These are phyloP conservation scores for Sialis lutaria DNA, from an alignment of 2,888 invertebrate genomes.

Conservation along the genomic window DNA sequence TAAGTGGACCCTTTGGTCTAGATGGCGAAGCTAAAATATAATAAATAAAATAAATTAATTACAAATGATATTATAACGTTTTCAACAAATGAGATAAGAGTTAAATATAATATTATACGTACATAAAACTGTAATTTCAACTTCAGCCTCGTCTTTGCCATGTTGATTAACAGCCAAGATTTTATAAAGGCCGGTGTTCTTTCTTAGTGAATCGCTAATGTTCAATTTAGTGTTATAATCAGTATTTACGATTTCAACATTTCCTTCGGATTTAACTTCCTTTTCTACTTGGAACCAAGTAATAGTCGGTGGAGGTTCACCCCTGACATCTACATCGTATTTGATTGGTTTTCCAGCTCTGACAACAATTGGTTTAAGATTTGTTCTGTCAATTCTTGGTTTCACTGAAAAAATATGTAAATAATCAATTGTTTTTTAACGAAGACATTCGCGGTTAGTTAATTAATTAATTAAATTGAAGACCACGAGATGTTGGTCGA, in stretches of 20 bases:
- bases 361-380: slow-evolving; percentile 74
- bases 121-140: slow-evolving; percentile 80
- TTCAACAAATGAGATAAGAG: background rate
- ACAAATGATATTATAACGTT: background rate
- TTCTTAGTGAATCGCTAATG: slow-evolving; percentile 59
- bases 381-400: slow-evolving; percentile 91
- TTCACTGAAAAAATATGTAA: slow-evolving; percentile 55
- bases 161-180: slow-evolving; percentile 81
- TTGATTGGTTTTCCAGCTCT: slow-evolving; percentile 84
- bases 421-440: slow-evolving; percentile 2
- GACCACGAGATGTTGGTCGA: slow-evolving; percentile 1
- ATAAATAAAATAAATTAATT: background rate
- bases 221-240: slow-evolving; percentile 81
- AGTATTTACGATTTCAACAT: slow-evolving; percentile 62
- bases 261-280: slow-evolving; percentile 53
- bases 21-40: slow-evolving; percentile 47
- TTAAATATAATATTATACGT: slow-evolving; percentile 14
- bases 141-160: slow-evolving; percentile 83
- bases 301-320: slow-evolving; percentile 89
- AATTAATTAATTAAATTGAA: no score
- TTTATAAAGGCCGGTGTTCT: slow-evolving; percentile 80
- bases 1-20: slow-evolving; percentile 77
- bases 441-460: no score
- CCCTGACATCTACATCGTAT: slow-evolving; percentile 84
- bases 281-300: slow-evolving; percentile 76